Percentiles rank a stretch among this genome's conserved stretches.
These are phyloP conservation scores for Pseudochaenichthys georgianus DNA, from an alignment of 2,797 vertebrate genomes.

Conservation along the genomic window DNA sequence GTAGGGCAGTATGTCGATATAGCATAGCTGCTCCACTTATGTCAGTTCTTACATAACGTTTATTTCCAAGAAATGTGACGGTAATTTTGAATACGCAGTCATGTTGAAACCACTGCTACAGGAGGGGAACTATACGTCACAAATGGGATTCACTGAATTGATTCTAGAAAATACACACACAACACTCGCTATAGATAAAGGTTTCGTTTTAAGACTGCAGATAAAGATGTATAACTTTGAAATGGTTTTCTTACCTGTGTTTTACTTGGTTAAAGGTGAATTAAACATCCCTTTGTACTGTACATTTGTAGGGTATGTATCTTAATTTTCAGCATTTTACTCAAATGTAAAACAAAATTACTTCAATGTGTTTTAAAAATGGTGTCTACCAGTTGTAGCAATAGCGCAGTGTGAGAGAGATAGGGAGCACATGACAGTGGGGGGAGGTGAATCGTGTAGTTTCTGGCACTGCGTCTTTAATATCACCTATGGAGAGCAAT, in stretches of 20 bases:
- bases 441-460: slow-evolving; percentile 32
- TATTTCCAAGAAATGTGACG: slow-evolving; percentile 54
- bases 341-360: too few species aligned
- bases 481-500: slow-evolving; percentile 51
- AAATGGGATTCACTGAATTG: slow-evolving; percentile 43
- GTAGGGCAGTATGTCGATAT: slow-evolving; percentile 42
- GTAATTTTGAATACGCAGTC: slow-evolving; percentile 45
- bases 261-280: background rate
- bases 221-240: background rate
- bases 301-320: background rate
- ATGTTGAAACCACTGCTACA: slow-evolving; percentile 39
- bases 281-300: background rate
- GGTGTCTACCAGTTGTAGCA: slow-evolving; percentile 4
- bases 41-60: slow-evolving; percentile 61
- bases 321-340: background rate
- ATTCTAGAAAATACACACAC: slow-evolving; percentile 36
- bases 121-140: slow-evolving; percentile 46
- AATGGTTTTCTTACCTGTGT: slow-evolving; percentile 1
- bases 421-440: background rate
- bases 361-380: background rate
- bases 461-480: slow-evolving; percentile 28
- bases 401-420: background rate
- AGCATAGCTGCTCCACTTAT: slow-evolving; percentile 34
- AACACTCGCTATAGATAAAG: background rate
- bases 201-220: background rate